Evolutionary conservation across 1,140 invertebrate genomes (phyloP).

Genomic region (Sinonovacula constricta): DNA sequence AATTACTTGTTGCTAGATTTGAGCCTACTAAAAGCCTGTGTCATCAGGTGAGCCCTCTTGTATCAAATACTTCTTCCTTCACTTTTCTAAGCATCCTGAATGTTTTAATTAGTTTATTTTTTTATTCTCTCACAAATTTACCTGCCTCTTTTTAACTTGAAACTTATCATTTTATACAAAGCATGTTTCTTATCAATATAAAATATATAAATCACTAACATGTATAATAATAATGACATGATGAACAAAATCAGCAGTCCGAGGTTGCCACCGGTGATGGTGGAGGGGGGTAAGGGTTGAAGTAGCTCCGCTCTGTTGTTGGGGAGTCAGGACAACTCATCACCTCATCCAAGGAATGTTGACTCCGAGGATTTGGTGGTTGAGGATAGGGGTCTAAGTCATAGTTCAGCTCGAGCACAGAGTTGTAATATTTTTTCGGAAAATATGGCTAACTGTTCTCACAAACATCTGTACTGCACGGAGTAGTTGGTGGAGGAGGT

Average conservation of each 20-base stretch:
- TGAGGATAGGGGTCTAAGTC: constrained; percentile 87
- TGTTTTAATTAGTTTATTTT: too few species aligned
- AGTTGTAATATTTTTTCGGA: constrained; percentile 65
- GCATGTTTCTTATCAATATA: too few species aligned
- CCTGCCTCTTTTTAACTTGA: too few species aligned
- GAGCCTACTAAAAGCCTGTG: too few species aligned
- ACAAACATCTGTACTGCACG: constrained; percentile 95
- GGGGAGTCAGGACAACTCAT: constrained; percentile 86
- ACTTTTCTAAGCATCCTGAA: too few species aligned
- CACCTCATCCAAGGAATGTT: constrained; percentile 84
- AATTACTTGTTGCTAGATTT: too few species aligned
- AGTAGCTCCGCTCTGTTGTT: constrained; percentile 83
- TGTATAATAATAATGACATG: too few species aligned
- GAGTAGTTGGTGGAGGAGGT: constrained; percentile 95
- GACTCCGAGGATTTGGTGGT: constrained; percentile 88
- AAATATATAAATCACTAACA: too few species aligned
- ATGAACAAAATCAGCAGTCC: constrained; percentile 76
- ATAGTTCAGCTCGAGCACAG: constrained; percentile 81
- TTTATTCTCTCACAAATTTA: too few species aligned
- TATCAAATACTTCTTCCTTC: too few species aligned
- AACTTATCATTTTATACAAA: too few species aligned
- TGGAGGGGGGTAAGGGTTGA: constrained; percentile 86
- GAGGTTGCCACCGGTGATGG: constrained; percentile 82
- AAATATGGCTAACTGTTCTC: constrained; percentile 84
- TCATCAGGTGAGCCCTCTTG: too few species aligned